A percentile compares a stretch with the other conserved stretches of the same genome.
phyloP scores from a whole-genome alignment of 2,888 invertebrate species.

The Drosophila affinis region DNA sequence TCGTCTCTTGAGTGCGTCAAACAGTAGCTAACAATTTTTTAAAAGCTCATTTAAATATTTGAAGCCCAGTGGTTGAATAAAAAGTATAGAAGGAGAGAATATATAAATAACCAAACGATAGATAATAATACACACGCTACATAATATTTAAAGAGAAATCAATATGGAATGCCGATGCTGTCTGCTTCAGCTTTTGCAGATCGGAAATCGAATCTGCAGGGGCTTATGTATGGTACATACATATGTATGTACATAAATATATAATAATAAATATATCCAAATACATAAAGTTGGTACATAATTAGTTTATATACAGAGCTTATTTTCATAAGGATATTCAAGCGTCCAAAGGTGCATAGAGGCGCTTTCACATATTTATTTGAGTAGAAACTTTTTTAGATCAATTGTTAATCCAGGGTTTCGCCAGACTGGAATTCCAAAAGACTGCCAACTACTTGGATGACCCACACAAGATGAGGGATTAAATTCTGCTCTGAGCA shows the following conservation, averaged over 20 bases:
- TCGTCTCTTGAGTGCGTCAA: slow-evolving; percentile 67
- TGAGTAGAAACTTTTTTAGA: too few species aligned
- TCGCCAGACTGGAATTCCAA: too few species aligned
- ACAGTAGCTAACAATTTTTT: slow-evolving; percentile 73
- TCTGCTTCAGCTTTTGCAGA: too few species aligned
- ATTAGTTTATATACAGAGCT: neutral
- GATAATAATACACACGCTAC: neutral
- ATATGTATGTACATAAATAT: neutral
- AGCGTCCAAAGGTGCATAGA: too few species aligned
- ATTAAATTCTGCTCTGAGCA: neutral
- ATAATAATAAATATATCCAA: too few species aligned
- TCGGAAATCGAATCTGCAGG: neutral
- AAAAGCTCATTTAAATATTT: slow-evolving; percentile 73
- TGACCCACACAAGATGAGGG: neutral
- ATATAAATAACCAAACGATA: neutral
- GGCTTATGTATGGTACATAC: neutral
- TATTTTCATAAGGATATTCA: neutral
- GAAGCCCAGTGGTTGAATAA: slow-evolving; percentile 25
- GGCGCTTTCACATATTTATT: too few species aligned
- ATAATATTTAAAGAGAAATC: neutral
- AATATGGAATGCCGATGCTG: neutral
- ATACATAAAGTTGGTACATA: neutral
- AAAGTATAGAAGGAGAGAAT: slow-evolving; percentile 22
- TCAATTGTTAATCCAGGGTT: too few species aligned
- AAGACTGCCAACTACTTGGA: neutral